Evolutionary conservation across 2,888 invertebrate genomes (phyloP).

Genomic region (Steinernema hermaphroditum): DNA sequence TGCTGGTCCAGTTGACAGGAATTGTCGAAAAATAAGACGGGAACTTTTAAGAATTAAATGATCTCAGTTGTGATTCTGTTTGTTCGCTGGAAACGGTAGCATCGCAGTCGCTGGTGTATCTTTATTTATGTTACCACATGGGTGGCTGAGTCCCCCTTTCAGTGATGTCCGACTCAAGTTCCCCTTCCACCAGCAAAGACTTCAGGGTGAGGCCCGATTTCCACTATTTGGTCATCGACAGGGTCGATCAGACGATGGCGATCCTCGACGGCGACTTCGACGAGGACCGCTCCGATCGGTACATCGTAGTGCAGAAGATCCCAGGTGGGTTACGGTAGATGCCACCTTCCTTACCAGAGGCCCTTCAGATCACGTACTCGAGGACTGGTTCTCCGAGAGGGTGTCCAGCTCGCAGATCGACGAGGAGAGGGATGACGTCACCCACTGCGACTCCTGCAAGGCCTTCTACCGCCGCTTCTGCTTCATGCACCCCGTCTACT

Average conservation of each 20-base stretch:
- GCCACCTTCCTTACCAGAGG: no score
- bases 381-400: not conserved
- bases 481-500: constrained; percentile 48
- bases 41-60: not conserved
- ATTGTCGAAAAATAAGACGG: not conserved
- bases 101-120: no score
- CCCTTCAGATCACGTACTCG: not conserved
- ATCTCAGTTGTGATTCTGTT: no score
- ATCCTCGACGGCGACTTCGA: not conserved
- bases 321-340: no score
- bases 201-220: not conserved
- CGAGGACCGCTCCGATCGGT: not conserved
- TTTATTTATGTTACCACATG: no score
- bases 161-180: not conserved
- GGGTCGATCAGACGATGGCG: not conserved
- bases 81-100: no score
- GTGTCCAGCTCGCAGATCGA: not conserved
- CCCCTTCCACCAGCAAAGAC: not conserved
- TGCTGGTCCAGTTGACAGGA: not conserved
- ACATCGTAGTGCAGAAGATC: not conserved
- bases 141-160: no score
- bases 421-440: not conserved
- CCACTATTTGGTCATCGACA: not conserved
- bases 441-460: constrained; percentile 11
- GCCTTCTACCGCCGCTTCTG: constrained; percentile 46